Evolutionary conservation across 2,113 vertebrate genomes (phyloP).

Genomic region (Crotalus helleri): DNA sequence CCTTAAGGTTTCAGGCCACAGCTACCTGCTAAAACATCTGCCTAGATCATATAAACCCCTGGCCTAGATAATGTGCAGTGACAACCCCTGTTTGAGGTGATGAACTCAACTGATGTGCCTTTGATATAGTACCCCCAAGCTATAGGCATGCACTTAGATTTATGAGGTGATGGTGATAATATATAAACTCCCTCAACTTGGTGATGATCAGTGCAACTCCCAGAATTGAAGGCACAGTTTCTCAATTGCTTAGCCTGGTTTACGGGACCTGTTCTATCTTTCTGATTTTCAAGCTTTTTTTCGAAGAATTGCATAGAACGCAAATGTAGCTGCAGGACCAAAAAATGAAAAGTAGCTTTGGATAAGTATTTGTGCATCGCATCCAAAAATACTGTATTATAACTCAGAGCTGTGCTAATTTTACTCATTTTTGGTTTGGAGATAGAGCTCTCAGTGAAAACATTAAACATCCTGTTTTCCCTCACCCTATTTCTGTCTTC

Average conservation of each 20-base stretch:
- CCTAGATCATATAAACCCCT: no score
- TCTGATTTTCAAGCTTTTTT: neutral
- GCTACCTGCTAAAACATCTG: neutral
- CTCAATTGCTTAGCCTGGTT: neutral
- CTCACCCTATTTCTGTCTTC: neutral
- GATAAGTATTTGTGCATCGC: neutral
- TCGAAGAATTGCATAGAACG: neutral
- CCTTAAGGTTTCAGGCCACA: neutral
- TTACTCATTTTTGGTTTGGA: neutral
- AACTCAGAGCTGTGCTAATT: neutral
- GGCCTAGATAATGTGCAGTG: neutral
- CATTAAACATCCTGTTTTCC: neutral
- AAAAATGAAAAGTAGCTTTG: neutral
- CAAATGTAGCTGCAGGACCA: neutral
- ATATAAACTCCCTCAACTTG: neutral
- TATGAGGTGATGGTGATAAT: neutral
- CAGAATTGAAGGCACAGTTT: neutral
- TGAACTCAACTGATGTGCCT: neutral
- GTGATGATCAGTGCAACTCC: neutral
- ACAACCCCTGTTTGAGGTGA: constrained; percentile 1
- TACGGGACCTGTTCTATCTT: neutral
- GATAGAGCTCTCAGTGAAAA: neutral
- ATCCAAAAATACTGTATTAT: neutral
- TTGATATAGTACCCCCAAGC: neutral
- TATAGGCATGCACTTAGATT: neutral